These are phyloP conservation scores for Parauchenoglanis punctatus DNA, from an alignment of 2,797 vertebrate genomes.

Conservation along the genomic window DNA sequence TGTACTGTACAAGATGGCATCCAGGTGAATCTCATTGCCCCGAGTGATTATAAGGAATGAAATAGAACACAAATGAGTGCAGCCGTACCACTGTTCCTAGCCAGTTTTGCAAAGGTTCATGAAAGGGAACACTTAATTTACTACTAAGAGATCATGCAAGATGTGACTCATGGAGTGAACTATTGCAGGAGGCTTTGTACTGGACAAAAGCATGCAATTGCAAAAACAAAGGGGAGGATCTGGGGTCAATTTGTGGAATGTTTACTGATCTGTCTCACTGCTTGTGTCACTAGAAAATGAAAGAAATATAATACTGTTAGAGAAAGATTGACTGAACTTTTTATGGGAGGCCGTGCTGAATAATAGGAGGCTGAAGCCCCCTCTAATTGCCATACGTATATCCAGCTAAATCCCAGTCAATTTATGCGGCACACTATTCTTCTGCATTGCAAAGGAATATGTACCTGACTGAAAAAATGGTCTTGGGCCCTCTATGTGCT, in stretches of 20 bases:
- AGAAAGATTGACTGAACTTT: background rate
- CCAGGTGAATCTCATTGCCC: background rate
- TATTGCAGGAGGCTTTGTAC: background rate
- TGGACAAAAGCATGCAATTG: background rate
- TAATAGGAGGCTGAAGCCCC: background rate
- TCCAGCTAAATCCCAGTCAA: background rate
- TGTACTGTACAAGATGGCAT: background rate
- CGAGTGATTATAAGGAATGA: background rate
- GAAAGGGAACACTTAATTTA: background rate
- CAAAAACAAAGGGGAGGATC: background rate
- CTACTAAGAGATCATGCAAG: background rate
- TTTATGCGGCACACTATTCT: background rate
- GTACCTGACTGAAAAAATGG: background rate
- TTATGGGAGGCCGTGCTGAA: background rate
- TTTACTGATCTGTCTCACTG: background rate
- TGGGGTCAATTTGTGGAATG: background rate
- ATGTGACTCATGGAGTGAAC: background rate
- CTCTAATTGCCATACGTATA: background rate
- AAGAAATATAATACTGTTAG: background rate
- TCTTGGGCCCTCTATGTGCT: background rate
- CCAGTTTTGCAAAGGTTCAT: background rate
- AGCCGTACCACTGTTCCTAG: background rate
- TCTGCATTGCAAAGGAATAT: background rate
- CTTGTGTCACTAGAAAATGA: background rate
- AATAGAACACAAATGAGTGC: background rate